Percentiles rank a stretch among this genome's conserved stretches.
phyloP scores from a whole-genome alignment of 2,113 vertebrate species.

The Columba livia region DNA sequence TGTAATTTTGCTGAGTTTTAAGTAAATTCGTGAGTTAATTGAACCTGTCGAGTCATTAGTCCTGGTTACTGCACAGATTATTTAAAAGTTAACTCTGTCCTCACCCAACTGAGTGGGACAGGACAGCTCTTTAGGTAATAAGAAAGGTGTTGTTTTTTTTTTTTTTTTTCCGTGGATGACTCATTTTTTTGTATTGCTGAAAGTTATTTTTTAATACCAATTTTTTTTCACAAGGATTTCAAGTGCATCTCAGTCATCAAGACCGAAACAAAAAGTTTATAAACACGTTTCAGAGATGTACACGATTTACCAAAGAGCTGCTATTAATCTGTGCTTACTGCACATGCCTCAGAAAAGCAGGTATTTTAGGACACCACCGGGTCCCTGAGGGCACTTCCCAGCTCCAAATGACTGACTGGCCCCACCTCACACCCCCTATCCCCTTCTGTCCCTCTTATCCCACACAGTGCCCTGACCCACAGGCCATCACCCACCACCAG shows the following conservation, averaged over 20 bases:
- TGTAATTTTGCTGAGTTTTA: no score
- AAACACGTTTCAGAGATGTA: background rate
- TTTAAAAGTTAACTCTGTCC: no score
- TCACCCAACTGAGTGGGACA: no score
- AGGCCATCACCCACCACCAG: accelerated
- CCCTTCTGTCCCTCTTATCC: background rate
- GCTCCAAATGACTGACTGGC: background rate
- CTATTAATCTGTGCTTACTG: background rate
- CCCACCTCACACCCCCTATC: background rate
- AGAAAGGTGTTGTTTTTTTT: background rate
- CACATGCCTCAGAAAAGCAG: background rate
- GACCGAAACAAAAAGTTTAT: background rate
- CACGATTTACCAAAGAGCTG: background rate
- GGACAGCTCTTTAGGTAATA: background rate
- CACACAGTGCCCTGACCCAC: accelerated
- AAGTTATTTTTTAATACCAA: background rate
- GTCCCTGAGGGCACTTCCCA: no score
- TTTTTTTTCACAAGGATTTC: background rate
- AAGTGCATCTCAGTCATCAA: no score
- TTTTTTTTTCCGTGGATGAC: background rate
- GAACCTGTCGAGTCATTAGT: no score
- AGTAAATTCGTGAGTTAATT: no score
- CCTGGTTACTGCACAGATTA: no score
- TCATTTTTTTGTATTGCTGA: background rate
- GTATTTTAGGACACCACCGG: accelerated